Base-by-base conservation (phyloP, 2,113 vertebrate genomes). In the Tretioscincus oriximinensis region DNA sequence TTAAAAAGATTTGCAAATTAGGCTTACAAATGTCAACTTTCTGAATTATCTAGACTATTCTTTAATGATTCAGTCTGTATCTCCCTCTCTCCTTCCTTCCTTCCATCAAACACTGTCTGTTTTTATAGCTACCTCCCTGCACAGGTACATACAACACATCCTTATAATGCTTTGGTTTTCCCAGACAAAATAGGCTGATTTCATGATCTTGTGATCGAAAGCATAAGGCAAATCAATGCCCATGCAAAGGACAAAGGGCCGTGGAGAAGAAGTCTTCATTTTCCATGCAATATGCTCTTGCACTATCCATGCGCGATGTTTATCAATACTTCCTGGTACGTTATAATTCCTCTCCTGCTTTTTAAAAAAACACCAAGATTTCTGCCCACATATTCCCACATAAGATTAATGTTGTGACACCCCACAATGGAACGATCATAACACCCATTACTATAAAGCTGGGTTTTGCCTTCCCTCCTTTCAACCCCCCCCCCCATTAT, bases 321-420 rank as follows among this genome's bases (percentile, higher is more conserved):
- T n/a, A 69, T 79, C 18, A 64, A 65, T 63, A 81, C 73, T 80
- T 74, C 35, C 82, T 64, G 64, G 35, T 69, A 1, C 70, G 45
- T 67, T 49, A 31, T 22, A 29, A 10, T 18, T 18, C 14, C 51
- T 51, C 51, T 14, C 54, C 18, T 12, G 51, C 11, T 29, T 31
- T 5, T 81, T 68, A 75, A 49, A 6, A 63, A 85, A 70, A 61
- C 83, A 63, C 60, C 72, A 86, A 2, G 66, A 83, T 80, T 89
- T 87, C 65, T 85, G 76, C 77, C 28, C 65, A 31, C 47, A 81
- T 84, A 80, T 77, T 51, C 88, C 90, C 86, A 92, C 88, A 88
- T 92, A 92, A 90, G 87, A 87, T 87, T 92, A 92, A 92, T 94
- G 90, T 94, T 95, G 86, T 95, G 94, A 95, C 95, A 94, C 84